A percentile compares a stretch with the other conserved stretches of the same genome.
Conservation (phyloP, 37 sponge, comb jelly and placozoan genomes). For the Halisarca cf. caerulea region DNA sequence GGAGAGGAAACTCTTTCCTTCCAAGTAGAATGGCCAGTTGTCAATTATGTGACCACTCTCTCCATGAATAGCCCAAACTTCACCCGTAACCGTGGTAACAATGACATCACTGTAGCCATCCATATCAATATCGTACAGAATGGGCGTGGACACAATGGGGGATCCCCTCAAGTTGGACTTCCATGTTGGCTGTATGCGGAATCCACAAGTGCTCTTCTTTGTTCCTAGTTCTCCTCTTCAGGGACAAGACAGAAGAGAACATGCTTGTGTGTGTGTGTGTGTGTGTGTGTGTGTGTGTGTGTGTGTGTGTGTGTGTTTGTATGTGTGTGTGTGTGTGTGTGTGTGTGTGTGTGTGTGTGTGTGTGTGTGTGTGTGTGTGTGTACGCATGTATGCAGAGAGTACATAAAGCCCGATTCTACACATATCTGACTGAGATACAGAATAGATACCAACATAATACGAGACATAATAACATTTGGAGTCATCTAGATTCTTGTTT, state of each 20-base stretch:
- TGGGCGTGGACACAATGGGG: constrained; percentile 59
- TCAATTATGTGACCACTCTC: constrained; percentile 76
- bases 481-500: too few relatives aligned
- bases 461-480: too few relatives aligned
- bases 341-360: too few relatives aligned
- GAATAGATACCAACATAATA: too few relatives aligned
- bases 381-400: too few relatives aligned
- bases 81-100: constrained; percentile 54
- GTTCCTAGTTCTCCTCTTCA: too few relatives aligned
- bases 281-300: constrained; percentile 21
- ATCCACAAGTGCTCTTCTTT: constrained; percentile 36
- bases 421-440: too few relatives aligned
- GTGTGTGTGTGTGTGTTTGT: background rate
- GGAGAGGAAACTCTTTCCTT: constrained; percentile 61
- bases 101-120: constrained; percentile 70
- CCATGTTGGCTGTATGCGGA: constrained; percentile 35
- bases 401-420: too few relatives aligned
- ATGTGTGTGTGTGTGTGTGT: constrained; percentile 10
- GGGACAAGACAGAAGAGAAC: background rate
- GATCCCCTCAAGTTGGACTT: constrained; percentile 42
- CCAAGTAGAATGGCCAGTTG: constrained; percentile 76
- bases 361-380: too few relatives aligned
- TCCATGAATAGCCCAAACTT: constrained; percentile 73
- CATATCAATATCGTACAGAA: constrained; percentile 67
- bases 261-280: too few relatives aligned